Evolutionary conservation across 2,113 vertebrate genomes (phyloP).

Genomic region (Anarhynchus alexandrinus): DNA sequence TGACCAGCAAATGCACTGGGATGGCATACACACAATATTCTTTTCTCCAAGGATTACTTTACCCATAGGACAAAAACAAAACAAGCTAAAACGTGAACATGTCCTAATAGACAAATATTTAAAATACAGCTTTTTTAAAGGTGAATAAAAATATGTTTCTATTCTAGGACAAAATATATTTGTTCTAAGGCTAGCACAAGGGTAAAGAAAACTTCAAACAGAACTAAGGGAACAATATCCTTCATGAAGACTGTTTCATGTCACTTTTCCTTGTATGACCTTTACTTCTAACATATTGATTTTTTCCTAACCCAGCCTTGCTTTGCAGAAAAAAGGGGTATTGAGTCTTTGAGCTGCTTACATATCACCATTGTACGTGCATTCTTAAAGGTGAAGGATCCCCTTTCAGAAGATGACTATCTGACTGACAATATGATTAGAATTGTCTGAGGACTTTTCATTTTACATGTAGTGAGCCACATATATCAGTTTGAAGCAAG

Average conservation of each 20-base stretch:
- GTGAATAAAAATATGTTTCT: constrained; percentile 63
- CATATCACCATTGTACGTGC: constrained; percentile 76
- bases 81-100: constrained; percentile 52
- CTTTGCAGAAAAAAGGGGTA: constrained; percentile 82
- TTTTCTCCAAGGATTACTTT: constrained; percentile 56
- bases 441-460: constrained; percentile 71
- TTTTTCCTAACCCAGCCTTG: constrained; percentile 79
- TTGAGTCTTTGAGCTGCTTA: constrained; percentile 80
- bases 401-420: constrained; percentile 72
- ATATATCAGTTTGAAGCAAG: constrained; percentile 44
- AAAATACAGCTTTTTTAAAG: constrained; percentile 67
- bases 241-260: constrained; percentile 80
- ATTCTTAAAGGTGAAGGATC: constrained; percentile 77
- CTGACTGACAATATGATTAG: constrained; percentile 77
- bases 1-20: constrained; percentile 50
- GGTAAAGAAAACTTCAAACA: constrained; percentile 79
- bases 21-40: constrained; percentile 16
- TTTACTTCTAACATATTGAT: constrained; percentile 84
- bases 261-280: constrained; percentile 79
- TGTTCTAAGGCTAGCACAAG: constrained; percentile 67
- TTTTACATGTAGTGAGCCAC: constrained; percentile 66
- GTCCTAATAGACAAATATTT: constrained; percentile 77
- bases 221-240: constrained; percentile 78
- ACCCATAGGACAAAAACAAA: constrained; percentile 66
- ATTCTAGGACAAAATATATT: constrained; percentile 68